Base-by-base conservation (phyloP, 2,113 vertebrate genomes). In the Alces alces region DNA sequence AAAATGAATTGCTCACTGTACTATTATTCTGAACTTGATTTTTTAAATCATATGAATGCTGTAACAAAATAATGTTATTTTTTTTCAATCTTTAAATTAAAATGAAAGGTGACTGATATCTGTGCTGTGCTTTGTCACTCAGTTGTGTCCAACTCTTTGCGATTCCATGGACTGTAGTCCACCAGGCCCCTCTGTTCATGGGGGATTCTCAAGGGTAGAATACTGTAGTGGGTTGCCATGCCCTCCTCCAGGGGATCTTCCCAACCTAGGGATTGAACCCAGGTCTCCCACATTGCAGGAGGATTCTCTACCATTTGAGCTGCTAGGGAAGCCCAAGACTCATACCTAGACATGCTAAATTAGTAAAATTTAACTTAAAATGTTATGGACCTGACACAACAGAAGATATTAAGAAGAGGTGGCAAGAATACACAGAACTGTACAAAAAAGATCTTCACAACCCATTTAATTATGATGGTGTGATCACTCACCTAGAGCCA, bases 301-400 rank as follows among this genome's bases (percentile, higher is more conserved):
- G 64, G 33, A 66, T 66, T 66, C n/a, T 66, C 36, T 66, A 36
- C 33, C 33, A 66, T 36, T 0, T 36, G 64, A 21, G 33, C 33
- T 36, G 17, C 7, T 66, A 66, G 8, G 33, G 33, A 66, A 36
- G 2, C 8, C 33, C 8, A n/a, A 19, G 33, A 36, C 8, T 66
- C 2, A 66, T 36, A 21, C 7, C 2, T 66, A 47, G 27, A 78
- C 16, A 84, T 78, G 25, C 0, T 78, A 33, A 64, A 78, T 52
- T 92, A 84, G 15, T 84, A 33, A 64, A 78, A 84, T 64, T 96
- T 78, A 64, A 92, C 78, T 94, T 83, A 64, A 50, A 95, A 55
- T 64, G 7, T 2, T n/a, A n/a, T 64, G 30, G 3, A n/a, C 7
- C 7, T 64, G 61, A 64, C 30, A 64, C 33, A 64, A 3, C 30